A percentile compares a stretch with the other conserved stretches of the same genome.
phyloP scores from a whole-genome alignment of 2,797 vertebrate species.

The Ptychadena robeensis region DNA sequence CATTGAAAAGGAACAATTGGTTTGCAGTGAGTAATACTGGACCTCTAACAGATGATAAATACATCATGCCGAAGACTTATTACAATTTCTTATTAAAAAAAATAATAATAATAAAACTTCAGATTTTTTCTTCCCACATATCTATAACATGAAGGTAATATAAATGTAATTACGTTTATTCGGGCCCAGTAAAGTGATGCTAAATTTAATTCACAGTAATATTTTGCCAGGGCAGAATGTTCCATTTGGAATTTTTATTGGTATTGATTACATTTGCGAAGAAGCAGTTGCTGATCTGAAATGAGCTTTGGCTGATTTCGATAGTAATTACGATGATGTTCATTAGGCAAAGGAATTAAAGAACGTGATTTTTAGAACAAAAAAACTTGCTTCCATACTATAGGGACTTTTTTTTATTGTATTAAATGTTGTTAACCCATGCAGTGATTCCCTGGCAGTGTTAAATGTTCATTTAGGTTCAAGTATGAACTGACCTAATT shows the following conservation, averaged over 20 bases:
- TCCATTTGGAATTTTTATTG: constrained; percentile 35
- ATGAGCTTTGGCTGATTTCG: constrained; percentile 12
- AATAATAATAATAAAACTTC: neutral
- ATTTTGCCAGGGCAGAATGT: constrained; percentile 12
- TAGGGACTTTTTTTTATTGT: no score
- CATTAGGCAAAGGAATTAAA: neutral
- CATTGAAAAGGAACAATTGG: constrained; percentile 3
- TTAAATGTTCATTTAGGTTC: no score
- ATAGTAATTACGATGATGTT: constrained; percentile 41
- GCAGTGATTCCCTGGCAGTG: no score
- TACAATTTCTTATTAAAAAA: neutral
- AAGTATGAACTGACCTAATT: no score
- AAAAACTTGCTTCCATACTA: neutral
- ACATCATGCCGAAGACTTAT: neutral
- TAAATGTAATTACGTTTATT: neutral
- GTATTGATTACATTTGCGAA: constrained; percentile 29
- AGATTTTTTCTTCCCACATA: neutral
- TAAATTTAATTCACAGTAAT: constrained; percentile 14
- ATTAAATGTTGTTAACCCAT: no score
- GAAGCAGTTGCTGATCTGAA: neutral
- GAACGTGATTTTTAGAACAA: neutral
- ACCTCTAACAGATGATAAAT: neutral
- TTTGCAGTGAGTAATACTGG: neutral
- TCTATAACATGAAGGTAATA: neutral
- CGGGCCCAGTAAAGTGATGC: neutral